phyloP scores from a whole-genome alignment of 2,888 invertebrate genomes.

The Andrena praecox region DNA sequence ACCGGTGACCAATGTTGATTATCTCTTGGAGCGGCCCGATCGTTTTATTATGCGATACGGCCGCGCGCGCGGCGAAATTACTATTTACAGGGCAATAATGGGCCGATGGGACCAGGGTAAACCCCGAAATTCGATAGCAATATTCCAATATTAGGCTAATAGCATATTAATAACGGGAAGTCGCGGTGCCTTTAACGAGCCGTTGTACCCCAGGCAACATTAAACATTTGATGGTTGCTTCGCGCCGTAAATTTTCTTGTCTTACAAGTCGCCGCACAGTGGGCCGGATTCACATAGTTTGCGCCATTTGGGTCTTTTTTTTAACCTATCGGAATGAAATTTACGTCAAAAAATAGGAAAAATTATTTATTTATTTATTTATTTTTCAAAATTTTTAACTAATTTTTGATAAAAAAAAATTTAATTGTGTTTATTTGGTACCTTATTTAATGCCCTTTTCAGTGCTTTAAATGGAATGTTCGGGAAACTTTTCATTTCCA shows the following conservation, averaged over 20 bases:
- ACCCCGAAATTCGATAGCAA: constrained; percentile 23
- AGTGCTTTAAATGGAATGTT: no score
- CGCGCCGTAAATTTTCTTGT: constrained; percentile 48
- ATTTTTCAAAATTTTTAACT: no score
- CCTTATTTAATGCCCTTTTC: no score
- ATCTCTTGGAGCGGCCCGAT: constrained; percentile 23
- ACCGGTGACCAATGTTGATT: constrained; percentile 49
- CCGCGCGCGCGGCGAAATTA: constrained; percentile 9
- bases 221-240: constrained; percentile 52
- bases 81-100: constrained; percentile 46
- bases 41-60: constrained; percentile 30
- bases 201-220: constrained; percentile 7
- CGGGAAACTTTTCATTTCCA: no score
- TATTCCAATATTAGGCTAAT: constrained; percentile 38
- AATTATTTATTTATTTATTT: no score
- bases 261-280: constrained; percentile 37
- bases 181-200: constrained; percentile 31
- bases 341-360: no score
- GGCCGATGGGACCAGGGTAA: neutral
- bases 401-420: no score
- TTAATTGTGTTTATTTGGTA: no score
- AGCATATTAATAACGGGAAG: constrained; percentile 39
- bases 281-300: no score
- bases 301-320: no score
- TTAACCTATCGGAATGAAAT: no score